Percentiles rank a stretch among this genome's conserved stretches.
These are phyloP conservation scores for Etheostoma spectabile DNA, from an alignment of 2,113 vertebrate species.

Conservation along the genomic window DNA sequence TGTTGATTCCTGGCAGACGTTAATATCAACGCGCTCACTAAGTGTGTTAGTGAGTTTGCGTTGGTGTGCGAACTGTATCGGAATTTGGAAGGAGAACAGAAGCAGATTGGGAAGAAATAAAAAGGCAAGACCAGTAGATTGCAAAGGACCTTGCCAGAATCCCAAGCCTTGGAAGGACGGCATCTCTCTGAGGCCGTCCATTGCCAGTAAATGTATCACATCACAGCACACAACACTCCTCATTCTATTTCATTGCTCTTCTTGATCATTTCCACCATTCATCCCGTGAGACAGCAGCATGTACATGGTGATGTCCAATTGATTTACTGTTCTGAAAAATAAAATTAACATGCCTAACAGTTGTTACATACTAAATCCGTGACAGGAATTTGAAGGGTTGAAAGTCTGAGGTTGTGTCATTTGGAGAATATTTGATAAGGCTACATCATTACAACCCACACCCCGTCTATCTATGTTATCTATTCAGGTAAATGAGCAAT, in stretches of 20 bases:
- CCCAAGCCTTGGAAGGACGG: slow-evolving; percentile 29
- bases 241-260: slow-evolving; percentile 53
- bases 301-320: slow-evolving; percentile 48
- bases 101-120: slow-evolving; percentile 51
- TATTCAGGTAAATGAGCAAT: slow-evolving; percentile 68
- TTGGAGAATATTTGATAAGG: slow-evolving; percentile 59
- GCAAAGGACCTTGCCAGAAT: slow-evolving; percentile 46
- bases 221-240: slow-evolving; percentile 37
- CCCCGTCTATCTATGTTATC: slow-evolving; percentile 45
- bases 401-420: slow-evolving; percentile 46
- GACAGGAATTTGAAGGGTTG: slow-evolving; percentile 50
- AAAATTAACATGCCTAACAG: slow-evolving; percentile 57
- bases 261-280: slow-evolving; percentile 55
- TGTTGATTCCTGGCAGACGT: slow-evolving; percentile 40
- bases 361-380: slow-evolving; percentile 53
- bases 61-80: slow-evolving; percentile 41
- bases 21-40: slow-evolving; percentile 22
- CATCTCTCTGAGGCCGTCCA: slow-evolving; percentile 33
- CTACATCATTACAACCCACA: slow-evolving; percentile 47
- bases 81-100: slow-evolving; percentile 59
- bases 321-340: slow-evolving; percentile 60
- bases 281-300: slow-evolving; percentile 23
- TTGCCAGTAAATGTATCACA: slow-evolving; percentile 55
- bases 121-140: slow-evolving; percentile 38
- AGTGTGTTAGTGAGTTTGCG: slow-evolving; percentile 35